A percentile compares a stretch with the other conserved stretches of the same genome.
Evolutionary conservation across 1,140 invertebrate genomes (phyloP).

Genomic region (Brachionus plicatilis): DNA sequence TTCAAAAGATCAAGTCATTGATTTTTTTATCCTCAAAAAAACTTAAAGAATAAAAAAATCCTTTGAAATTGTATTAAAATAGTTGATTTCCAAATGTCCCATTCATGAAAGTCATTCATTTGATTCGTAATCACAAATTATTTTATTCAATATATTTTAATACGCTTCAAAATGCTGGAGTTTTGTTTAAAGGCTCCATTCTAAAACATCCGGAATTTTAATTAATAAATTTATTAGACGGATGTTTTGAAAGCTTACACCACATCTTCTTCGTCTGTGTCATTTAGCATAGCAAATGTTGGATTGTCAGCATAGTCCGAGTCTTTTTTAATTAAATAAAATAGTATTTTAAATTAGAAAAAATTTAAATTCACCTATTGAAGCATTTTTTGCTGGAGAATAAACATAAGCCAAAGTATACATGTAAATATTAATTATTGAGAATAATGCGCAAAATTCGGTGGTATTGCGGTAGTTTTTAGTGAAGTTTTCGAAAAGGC

Average conservation of each 20-base stretch:
- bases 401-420: constrained; percentile 91
- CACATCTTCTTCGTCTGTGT: constrained; percentile 88
- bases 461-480: constrained; percentile 81
- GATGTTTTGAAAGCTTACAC: constrained; percentile 58
- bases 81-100: too few relatives aligned
- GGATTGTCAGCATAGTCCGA: constrained; percentile 88
- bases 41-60: too few relatives aligned
- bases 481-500: constrained; percentile 78
- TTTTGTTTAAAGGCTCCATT: neutral
- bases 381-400: constrained; percentile 71
- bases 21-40: too few relatives aligned
- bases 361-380: constrained; percentile 66
- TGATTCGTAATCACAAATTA: too few relatives aligned
- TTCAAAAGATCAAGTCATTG: too few relatives aligned
- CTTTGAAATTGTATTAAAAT: too few relatives aligned
- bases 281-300: constrained; percentile 90
- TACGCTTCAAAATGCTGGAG: neutral
- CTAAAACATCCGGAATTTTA: neutral
- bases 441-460: constrained; percentile 89
- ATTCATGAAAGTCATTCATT: too few relatives aligned
- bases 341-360: neutral
- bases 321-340: constrained; percentile 60
- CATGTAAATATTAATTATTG: constrained; percentile 86
- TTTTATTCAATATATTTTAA: neutral
- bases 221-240: neutral